These are phyloP conservation scores for Girardinichthys multiradiatus DNA, from an alignment of 2,113 vertebrate genomes.

Conservation along the genomic window DNA sequence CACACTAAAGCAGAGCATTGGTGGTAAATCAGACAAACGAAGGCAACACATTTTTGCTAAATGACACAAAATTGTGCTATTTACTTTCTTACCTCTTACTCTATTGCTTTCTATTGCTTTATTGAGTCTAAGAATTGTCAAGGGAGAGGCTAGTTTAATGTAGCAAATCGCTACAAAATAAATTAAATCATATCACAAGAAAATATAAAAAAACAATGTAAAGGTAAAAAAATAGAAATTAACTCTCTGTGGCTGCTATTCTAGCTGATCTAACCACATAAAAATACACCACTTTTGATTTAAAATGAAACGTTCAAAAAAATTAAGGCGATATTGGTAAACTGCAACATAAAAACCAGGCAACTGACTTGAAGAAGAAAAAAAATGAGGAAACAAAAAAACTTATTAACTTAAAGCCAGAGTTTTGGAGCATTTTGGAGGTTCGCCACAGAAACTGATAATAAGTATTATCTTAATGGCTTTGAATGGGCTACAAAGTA, in stretches of 20 bases:
- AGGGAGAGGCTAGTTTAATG: conserved; percentile 9
- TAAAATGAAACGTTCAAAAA: conserved; percentile 84
- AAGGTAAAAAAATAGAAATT: conserved; percentile 74
- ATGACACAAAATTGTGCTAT: conserved; percentile 89
- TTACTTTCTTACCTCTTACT: conserved; percentile 79
- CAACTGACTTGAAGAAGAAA: conserved; percentile 40
- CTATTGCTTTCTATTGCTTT: conserved; percentile 93
- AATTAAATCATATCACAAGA: conserved; percentile 67
- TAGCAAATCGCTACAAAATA: conserved; percentile 73
- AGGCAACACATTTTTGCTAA: conserved; percentile 79
- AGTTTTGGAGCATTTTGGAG: conserved; percentile 35
- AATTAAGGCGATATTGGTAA: conserved; percentile 89
- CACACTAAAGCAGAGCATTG: conserved; percentile 41
- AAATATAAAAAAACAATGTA: conserved; percentile 66
- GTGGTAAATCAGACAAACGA: conserved; percentile 69
- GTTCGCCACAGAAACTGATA: conserved; percentile 76
- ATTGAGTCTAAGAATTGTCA: conserved; percentile 47
- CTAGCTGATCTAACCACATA: conserved; percentile 54
- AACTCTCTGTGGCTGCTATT: conserved; percentile 70
- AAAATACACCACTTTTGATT: conserved; percentile 57
- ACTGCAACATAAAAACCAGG: conserved; percentile 80
- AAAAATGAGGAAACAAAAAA: conserved; percentile 29
- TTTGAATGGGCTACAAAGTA: conserved; percentile 78
- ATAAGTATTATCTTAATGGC: conserved; percentile 84
- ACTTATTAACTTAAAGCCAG: conserved; percentile 59